Evolutionary conservation across 1,140 invertebrate genomes (phyloP).

Genomic region (Hyles euphorbiae): DNA sequence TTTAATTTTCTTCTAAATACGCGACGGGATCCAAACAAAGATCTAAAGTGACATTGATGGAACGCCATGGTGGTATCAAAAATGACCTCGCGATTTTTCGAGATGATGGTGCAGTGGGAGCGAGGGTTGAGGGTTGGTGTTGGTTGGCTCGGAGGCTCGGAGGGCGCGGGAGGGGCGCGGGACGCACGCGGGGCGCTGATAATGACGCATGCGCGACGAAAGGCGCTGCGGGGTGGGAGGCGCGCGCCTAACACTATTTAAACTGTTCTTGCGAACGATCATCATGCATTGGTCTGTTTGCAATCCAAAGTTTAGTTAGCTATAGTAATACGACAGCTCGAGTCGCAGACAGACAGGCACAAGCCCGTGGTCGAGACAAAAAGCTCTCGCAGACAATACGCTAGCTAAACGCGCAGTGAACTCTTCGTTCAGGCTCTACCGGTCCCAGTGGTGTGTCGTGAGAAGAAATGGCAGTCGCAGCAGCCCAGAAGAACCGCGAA

Average conservation of each 20-base stretch:
- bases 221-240: constrained; percentile 59
- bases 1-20: constrained; percentile 1
- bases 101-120: not conserved
- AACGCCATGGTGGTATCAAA: no score
- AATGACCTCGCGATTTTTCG: no score
- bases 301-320: constrained; percentile 74
- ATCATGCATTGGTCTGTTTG: constrained; percentile 76
- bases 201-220: constrained; percentile 66
- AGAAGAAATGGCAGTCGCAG: constrained; percentile 85
- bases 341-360: constrained; percentile 73
- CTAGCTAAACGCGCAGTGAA: constrained; percentile 74
- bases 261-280: constrained; percentile 70
- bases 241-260: constrained; percentile 72
- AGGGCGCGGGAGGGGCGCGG: constrained; percentile 24
- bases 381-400: constrained; percentile 70
- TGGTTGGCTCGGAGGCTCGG: constrained; percentile 19
- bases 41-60: not conserved
- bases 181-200: constrained; percentile 33
- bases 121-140: constrained; percentile 21
- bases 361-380: constrained; percentile 73
- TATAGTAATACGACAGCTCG: constrained; percentile 70
- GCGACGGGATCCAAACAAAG: constrained; percentile 2
- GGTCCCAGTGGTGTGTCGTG: constrained; percentile 52
- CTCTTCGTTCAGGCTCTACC: constrained; percentile 61
- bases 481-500: constrained; percentile 92